Evolutionary conservation across 1,140 invertebrate species (phyloP).

Genomic region (Eueides isabella): DNA sequence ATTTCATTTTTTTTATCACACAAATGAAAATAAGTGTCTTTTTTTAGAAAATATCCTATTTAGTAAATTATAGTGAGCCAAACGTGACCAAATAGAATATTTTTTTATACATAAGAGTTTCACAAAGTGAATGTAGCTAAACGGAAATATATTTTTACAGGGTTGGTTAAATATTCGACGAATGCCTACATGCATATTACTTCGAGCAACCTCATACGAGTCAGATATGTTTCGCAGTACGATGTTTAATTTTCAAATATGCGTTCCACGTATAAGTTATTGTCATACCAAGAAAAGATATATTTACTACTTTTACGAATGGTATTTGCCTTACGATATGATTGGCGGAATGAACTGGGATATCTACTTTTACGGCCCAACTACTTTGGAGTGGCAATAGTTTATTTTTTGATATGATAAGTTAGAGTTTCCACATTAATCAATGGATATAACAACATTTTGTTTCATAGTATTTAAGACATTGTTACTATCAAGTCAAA

Average conservation of each 20-base stretch:
- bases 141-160: conserved; percentile 41
- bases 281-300: conserved; percentile 49
- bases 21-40: too few relatives aligned
- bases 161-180: conserved; percentile 55
- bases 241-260: conserved; percentile 58
- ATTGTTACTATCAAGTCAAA: too few relatives aligned
- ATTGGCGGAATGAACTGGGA: conserved; percentile 61
- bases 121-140: neutral
- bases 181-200: conserved; percentile 61
- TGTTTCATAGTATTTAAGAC: too few relatives aligned
- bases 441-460: too few relatives aligned
- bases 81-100: neutral
- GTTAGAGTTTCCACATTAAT: too few relatives aligned
- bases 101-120: neutral
- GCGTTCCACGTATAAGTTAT: conserved; percentile 58
- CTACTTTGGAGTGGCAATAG: conserved; percentile 44
- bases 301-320: conserved; percentile 63
- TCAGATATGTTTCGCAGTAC: conserved; percentile 52
- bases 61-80: too few relatives aligned
- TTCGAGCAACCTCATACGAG: conserved; percentile 51
- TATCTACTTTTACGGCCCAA: conserved; percentile 61
- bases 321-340: conserved; percentile 57
- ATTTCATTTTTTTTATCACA: too few relatives aligned
- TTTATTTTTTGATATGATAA: neutral
- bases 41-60: too few relatives aligned